Percentiles rank a stretch among this genome's conserved stretches.
Evolutionary conservation across 2,888 invertebrate genomes (phyloP).

Genomic region (Scaptomyza parva): DNA sequence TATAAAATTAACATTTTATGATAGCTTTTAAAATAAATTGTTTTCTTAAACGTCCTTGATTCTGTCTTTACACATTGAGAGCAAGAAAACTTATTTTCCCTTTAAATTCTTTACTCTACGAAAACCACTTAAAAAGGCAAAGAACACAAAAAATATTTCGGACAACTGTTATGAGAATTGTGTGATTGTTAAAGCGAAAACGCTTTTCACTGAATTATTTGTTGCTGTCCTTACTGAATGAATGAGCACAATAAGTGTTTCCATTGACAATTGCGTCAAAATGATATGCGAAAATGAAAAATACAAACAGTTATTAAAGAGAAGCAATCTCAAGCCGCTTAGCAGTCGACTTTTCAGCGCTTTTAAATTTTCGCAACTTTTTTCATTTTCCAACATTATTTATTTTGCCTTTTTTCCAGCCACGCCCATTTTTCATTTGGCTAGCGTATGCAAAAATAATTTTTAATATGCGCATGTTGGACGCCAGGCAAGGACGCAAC

Average conservation of each 20-base stretch:
- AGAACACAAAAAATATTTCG: constrained; percentile 47
- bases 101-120: background rate
- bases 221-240: constrained; percentile 34
- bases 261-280: constrained; percentile 37
- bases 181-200: constrained; percentile 19
- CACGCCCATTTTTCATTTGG: constrained; percentile 48
- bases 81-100: background rate
- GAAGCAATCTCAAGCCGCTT: background rate
- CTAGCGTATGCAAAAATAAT: constrained; percentile 64
- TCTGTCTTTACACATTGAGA: background rate
- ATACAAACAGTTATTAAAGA: constrained; percentile 48
- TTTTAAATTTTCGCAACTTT: constrained; percentile 67
- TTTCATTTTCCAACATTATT: constrained; percentile 53
- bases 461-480: constrained; percentile 72
- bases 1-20: background rate
- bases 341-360: background rate
- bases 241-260: constrained; percentile 44
- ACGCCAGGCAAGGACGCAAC: constrained; percentile 23
- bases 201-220: constrained; percentile 20
- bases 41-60: background rate
- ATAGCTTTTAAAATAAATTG: background rate
- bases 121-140: constrained; percentile 19
- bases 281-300: constrained; percentile 27
- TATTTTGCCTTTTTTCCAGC: constrained; percentile 12
- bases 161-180: constrained; percentile 49